These are phyloP conservation scores for Corapipo altera DNA, from an alignment of 2,113 vertebrate genomes.

Conservation along the genomic window DNA sequence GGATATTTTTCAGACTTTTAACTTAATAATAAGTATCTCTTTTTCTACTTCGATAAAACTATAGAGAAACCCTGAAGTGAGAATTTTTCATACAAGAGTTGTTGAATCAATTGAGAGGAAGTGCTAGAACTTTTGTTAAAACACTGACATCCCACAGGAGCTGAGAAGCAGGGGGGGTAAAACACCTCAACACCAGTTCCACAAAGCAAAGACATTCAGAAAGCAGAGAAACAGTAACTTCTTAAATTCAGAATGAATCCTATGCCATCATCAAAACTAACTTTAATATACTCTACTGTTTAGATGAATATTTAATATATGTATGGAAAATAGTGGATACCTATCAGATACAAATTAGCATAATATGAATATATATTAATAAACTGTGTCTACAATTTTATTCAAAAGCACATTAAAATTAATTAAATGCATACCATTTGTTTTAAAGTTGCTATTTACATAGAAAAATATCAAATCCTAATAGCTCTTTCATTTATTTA, in stretches of 20 bases:
- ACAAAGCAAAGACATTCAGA: not conserved
- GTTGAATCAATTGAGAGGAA: not conserved
- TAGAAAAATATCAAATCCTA: not conserved
- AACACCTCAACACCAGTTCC: not conserved
- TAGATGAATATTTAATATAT: not conserved
- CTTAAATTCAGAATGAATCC: not conserved
- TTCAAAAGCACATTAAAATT: not conserved
- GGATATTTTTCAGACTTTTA: not conserved
- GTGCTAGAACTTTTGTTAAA: conserved; percentile 29
- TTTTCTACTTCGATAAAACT: not conserved
- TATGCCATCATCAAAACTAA: not conserved
- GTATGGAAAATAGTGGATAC: not conserved
- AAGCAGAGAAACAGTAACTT: not conserved
- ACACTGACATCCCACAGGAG: not conserved
- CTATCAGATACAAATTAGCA: not conserved
- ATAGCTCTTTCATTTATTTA: not conserved
- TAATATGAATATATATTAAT: not conserved
- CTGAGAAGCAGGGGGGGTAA: not conserved
- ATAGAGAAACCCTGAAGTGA: not conserved
- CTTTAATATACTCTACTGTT: not conserved
- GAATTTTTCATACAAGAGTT: not conserved
- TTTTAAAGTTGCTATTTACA: not conserved
- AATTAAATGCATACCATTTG: not conserved
- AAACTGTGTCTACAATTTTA: not conserved
- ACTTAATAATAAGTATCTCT: not conserved